Conservation (phyloP, 2,113 vertebrate species). For the Hippolais icterina region DNA sequence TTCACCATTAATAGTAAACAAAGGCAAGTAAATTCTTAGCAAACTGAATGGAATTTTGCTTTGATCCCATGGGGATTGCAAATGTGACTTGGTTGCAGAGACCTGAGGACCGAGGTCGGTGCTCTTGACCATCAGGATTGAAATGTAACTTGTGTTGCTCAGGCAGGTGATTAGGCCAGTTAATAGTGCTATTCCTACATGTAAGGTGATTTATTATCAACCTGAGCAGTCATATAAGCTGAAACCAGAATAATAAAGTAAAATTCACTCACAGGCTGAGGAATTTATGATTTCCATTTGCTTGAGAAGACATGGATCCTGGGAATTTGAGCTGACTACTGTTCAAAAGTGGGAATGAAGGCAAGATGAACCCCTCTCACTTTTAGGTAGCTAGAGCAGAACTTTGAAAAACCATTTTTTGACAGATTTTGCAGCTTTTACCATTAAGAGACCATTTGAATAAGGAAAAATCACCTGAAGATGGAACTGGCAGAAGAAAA, state of each 20-base stretch:
- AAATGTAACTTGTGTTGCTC: background rate
- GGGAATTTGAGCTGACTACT: background rate
- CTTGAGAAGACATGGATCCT: background rate
- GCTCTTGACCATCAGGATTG: background rate
- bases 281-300: background rate
- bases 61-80: background rate
- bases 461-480: background rate
- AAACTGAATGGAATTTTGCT: background rate
- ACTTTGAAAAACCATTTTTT: background rate
- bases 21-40: background rate
- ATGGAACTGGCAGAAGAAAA: background rate
- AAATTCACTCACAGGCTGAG: background rate
- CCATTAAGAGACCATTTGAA: background rate
- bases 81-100: background rate
- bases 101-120: background rate
- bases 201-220: background rate
- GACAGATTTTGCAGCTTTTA: background rate
- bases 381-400: background rate
- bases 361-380: background rate
- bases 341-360: background rate
- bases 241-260: background rate
- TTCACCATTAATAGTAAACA: background rate
- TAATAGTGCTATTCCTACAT: background rate
- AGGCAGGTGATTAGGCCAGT: background rate
- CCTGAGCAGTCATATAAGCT: background rate